Evolutionary conservation across 2,113 vertebrate genomes (phyloP), one percentile per base, ranked within the genome.

Genomic region (Microcebus ravelobensis): DNA sequence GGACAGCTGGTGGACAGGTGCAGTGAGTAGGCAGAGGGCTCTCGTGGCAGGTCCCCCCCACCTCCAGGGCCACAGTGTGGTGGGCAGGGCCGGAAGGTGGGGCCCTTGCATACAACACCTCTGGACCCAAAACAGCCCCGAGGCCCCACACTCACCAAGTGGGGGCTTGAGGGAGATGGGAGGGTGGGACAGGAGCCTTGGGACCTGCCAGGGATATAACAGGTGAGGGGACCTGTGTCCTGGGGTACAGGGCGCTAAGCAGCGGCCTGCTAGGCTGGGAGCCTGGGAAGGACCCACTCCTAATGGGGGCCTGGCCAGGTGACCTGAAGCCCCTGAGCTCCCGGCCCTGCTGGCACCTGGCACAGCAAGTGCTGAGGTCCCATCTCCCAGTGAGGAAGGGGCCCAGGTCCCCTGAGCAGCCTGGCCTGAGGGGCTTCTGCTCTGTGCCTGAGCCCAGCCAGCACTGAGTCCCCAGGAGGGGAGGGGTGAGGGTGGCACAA

Each of bases 11-110:
- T 10, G 18, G 12, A 14, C 9, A 6, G 48, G 23, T 4, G n/a
- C 12, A 25, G n/a, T 39, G 25, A 15, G 45, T 0, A 1, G 2
- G 9, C 36, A 17, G 21, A 34, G 27, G 8, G 27, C 18, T 12
- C 23, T 27, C 39, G 15, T 27, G 59, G 59, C 59, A 27, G 59
- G 59, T 10, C 3, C 59, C 10, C 59, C 9, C 59, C 10, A 27
- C 59, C 42, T 4, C 25, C 3, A 61, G 25, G 59, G 25, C 59
- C 59, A 61, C 59, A 61, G 59, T 10, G 10, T 65, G 42, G 25
- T 27, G 20, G 39, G n/a, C n/a, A 34, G 57, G 77, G 45, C 52
- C 15, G 17, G 63, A 80, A 50, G 2, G 42, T 18, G 27, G 25
- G 25, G 6, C 23, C 71, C 73, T 42, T 74, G 14, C 42, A 45